Evolutionary conservation across 2,113 vertebrate genomes (phyloP), one percentile per base, ranked within the genome.

Genomic region (Leiothrix lutea): DNA sequence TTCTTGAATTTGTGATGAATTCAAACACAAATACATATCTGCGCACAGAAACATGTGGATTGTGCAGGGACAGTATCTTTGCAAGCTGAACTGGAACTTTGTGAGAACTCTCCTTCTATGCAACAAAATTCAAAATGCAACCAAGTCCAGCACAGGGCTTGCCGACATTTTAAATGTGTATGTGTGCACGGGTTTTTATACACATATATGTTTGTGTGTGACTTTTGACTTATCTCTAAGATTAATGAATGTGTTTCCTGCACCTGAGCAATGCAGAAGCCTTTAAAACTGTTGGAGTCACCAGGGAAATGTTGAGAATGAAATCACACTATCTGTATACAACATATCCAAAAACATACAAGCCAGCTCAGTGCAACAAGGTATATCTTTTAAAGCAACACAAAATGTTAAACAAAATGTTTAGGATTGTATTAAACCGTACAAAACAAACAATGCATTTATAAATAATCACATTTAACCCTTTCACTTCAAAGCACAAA

Each of bases 161-260:
- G 31, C n/a, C 11, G 17, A 17, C 5, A 24, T 66, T 74, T 91
- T n/a, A 47, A 70, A 71, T 21, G 33, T 40, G 19, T 58, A 11
- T 6, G 3, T 22, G 16, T 0, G 0, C 22, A 22, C 21, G 2
- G 14, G 8, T 31, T 72, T 86, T 74, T 35, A 58, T n/a, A 23
- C 16, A 7, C 0, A 0, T 6, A 7, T 25, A 9, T 65, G 15
- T 42, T 21, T 42, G 8, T 61, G 60, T 48, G 44, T 70, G 70
- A 69, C 50, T 91, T 88, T 38, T 45, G 57, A 38, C 50, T 78
- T 56, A 29, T 84, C 54, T 72, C 51, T 60, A 87, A 94, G 77
- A 62, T 80, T 84, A 80, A 90, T 86, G n/a, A 58, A 86, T 40
- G 51, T 42, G 45, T 79, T 95, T 69, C 65, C 53, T 72, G 80